Evolutionary conservation across 2,797 vertebrate genomes (phyloP).

Genomic region (Poeciliopsis infans): DNA sequence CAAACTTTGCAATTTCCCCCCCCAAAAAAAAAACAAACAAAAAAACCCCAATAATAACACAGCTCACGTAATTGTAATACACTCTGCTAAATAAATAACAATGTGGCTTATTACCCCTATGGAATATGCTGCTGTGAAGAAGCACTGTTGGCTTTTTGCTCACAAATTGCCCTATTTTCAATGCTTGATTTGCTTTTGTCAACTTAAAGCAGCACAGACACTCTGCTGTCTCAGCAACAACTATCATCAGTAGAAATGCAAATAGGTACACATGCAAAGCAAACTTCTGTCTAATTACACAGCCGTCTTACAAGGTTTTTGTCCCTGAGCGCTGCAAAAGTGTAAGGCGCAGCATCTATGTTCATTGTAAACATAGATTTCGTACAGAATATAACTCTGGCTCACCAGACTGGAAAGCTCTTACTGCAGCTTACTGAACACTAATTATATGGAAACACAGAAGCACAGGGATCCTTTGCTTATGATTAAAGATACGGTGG

Average conservation of each 20-base stretch:
- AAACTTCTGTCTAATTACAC: slow-evolving; percentile 82
- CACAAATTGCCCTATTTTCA: slow-evolving; percentile 86
- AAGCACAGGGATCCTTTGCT: slow-evolving; percentile 48
- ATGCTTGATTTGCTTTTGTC: slow-evolving; percentile 72
- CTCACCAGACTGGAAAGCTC: slow-evolving; percentile 45
- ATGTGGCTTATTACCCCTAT: slow-evolving; percentile 64
- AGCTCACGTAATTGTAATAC: slow-evolving; percentile 66
- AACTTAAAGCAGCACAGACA: slow-evolving; percentile 69
- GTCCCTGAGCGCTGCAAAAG: slow-evolving; percentile 74
- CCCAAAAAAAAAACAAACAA: not conserved
- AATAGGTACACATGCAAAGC: slow-evolving; percentile 82
- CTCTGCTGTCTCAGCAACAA: slow-evolving; percentile 81
- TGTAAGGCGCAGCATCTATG: slow-evolving; percentile 64
- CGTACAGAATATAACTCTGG: slow-evolving; percentile 48
- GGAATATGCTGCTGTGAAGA: slow-evolving; percentile 69
- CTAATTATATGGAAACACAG: slow-evolving; percentile 68
- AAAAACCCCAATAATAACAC: slow-evolving; percentile 52
- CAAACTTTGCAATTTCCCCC: slow-evolving; percentile 74
- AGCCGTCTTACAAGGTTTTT: slow-evolving; percentile 69
- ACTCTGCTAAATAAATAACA: slow-evolving; percentile 74
- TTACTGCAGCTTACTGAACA: slow-evolving; percentile 60
- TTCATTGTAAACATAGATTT: slow-evolving; percentile 50
- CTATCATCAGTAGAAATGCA: slow-evolving; percentile 78
- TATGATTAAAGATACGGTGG: slow-evolving; percentile 53
- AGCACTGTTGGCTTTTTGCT: slow-evolving; percentile 80